A percentile compares a stretch with the other conserved stretches of the same genome.
phyloP scores from a whole-genome alignment of 2,888 invertebrate species.

The Drosophila engyochracea region DNA sequence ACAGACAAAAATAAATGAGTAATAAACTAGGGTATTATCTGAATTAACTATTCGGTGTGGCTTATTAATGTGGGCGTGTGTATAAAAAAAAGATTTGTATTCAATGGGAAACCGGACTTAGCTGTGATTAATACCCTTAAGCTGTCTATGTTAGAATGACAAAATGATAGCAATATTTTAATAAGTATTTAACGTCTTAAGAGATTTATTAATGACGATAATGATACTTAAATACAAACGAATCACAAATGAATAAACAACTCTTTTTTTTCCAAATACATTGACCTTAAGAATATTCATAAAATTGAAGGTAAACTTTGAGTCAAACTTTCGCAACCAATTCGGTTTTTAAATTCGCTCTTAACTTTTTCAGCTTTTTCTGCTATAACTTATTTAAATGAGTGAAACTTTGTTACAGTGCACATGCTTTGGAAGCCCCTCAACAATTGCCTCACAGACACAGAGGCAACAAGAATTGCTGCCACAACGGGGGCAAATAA shows the following conservation, averaged over 20 bases:
- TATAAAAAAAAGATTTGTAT: slow-evolving; percentile 2
- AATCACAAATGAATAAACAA: background rate
- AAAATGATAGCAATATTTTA: background rate
- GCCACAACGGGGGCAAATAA: slow-evolving; percentile 46
- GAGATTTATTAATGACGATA: background rate
- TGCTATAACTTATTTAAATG: background rate
- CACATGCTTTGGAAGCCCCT: slow-evolving; percentile 25
- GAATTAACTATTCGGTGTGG: background rate
- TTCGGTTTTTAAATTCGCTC: background rate
- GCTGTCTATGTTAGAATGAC: background rate
- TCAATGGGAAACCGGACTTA: background rate
- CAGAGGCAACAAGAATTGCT: slow-evolving; percentile 35
- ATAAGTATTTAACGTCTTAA: background rate
- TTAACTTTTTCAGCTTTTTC: background rate
- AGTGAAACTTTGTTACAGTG: slow-evolving; percentile 42
- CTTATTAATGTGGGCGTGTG: slow-evolving; percentile 25
- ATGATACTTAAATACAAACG: background rate
- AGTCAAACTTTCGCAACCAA: background rate
- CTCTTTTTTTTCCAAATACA: background rate
- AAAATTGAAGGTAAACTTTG: background rate
- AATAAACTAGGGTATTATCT: slow-evolving; percentile 9
- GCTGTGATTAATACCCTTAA: background rate
- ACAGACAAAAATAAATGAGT: slow-evolving; percentile 22
- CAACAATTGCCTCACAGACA: slow-evolving; percentile 28
- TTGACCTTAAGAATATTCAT: background rate